A percentile compares a stretch with the other conserved stretches of the same genome.
phyloP scores from a whole-genome alignment of 2,797 vertebrate genomes.

The Sebastes miniatus region DNA sequence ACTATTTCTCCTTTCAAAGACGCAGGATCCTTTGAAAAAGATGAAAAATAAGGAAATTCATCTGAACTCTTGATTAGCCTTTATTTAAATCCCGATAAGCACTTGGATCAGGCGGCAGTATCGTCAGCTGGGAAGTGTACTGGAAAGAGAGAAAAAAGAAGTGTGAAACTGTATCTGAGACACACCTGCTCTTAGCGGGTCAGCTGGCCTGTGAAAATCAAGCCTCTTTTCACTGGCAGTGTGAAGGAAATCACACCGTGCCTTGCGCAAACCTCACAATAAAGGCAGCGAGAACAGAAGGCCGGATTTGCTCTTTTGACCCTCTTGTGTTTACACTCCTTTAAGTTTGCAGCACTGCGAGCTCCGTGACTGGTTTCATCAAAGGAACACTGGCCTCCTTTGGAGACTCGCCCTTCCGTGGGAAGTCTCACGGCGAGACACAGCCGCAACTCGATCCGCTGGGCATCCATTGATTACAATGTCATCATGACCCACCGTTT shows the following conservation, averaged over 20 bases:
- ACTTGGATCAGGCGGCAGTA: constrained; percentile 38
- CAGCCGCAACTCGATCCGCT: constrained; percentile 51
- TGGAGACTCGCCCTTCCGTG: constrained; percentile 68
- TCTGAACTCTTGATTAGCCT: constrained; percentile 37
- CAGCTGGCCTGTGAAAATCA: constrained; percentile 77
- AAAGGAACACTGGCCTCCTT: constrained; percentile 45
- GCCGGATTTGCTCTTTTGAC: constrained; percentile 75
- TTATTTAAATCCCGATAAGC: constrained; percentile 52
- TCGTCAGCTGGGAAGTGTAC: constrained; percentile 63
- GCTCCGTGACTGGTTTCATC: constrained; percentile 53
- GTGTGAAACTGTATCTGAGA: constrained; percentile 79
- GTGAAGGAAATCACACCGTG: constrained; percentile 68
- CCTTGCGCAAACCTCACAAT: constrained; percentile 70
- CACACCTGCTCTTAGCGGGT: constrained; percentile 83
- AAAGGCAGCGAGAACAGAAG: constrained; percentile 66
- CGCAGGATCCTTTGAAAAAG: not conserved
- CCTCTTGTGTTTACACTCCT: constrained; percentile 57
- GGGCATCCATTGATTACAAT: constrained; percentile 33
- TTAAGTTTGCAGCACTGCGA: constrained; percentile 53
- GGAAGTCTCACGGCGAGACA: constrained; percentile 54
- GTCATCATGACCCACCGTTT: constrained; percentile 25
- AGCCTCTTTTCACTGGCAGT: constrained; percentile 71
- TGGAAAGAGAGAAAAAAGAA: constrained; percentile 22
- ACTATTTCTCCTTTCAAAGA: not conserved
- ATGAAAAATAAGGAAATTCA: not conserved